A percentile compares a stretch with the other conserved stretches of the same genome.
These are phyloP conservation scores for Lepus timidus DNA, from an alignment of 2,113 vertebrate genomes.

Conservation along the genomic window DNA sequence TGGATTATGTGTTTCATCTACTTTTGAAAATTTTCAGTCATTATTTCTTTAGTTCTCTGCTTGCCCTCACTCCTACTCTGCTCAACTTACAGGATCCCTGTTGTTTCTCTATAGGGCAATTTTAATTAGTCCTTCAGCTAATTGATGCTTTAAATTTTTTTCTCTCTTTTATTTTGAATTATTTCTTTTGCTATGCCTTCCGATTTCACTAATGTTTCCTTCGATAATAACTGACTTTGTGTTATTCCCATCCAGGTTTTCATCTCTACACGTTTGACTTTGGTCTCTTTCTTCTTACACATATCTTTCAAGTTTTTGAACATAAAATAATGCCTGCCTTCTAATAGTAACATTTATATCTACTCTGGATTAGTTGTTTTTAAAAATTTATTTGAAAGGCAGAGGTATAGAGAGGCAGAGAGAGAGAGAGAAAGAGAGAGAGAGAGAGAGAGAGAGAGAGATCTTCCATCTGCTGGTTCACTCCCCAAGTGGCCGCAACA, in stretches of 20 bases:
- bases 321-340: background rate
- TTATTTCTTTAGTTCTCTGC: background rate
- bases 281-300: background rate
- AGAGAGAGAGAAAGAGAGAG: too few species aligned
- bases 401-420: too few species aligned
- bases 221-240: background rate
- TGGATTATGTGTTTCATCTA: conserved; percentile 40
- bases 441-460: too few species aligned
- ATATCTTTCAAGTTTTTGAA: conserved; percentile 5
- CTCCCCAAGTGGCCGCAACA: too few species aligned
- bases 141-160: background rate
- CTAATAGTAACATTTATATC: conserved; percentile 8
- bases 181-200: background rate
- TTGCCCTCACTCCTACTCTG: background rate
- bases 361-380: background rate
- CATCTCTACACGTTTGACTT: background rate
- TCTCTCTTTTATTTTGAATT: background rate
- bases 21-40: background rate
- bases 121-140: background rate
- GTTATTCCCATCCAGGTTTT: conserved; percentile 22
- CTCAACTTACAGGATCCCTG: background rate
- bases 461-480: too few species aligned
- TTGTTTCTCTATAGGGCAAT: background rate
- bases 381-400: too few species aligned
- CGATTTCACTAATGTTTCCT: conserved; percentile 32